These are phyloP conservation scores for Erynnis tages DNA, from an alignment of 2,888 invertebrate species.

Conservation along the genomic window DNA sequence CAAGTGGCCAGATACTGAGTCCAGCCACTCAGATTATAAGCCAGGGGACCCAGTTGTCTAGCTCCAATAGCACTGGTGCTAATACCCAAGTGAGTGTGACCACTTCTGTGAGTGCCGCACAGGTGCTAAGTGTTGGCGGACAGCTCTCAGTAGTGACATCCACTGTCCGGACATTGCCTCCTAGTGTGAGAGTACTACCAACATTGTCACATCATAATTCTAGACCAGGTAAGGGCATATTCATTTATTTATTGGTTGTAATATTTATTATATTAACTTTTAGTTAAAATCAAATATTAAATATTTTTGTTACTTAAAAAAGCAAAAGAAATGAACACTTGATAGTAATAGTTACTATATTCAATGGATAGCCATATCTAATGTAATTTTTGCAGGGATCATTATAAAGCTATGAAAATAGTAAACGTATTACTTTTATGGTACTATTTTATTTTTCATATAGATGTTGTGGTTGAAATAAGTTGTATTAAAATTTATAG, in stretches of 20 bases:
- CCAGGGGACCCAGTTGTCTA: conserved; percentile 63
- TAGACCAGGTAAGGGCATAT: conserved; percentile 57
- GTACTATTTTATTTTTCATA: too few relatives aligned
- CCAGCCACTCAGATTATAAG: conserved; percentile 75
- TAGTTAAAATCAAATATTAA: too few relatives aligned
- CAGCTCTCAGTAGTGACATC: conserved; percentile 64
- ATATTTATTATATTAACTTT: not conserved
- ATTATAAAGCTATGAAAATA: too few relatives aligned
- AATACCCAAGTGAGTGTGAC: conserved; percentile 54
- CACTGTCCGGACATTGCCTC: conserved; percentile 65
- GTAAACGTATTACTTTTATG: too few relatives aligned
- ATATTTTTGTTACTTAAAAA: too few relatives aligned
- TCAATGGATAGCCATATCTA: too few relatives aligned
- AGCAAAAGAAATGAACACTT: too few relatives aligned
- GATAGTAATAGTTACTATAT: too few relatives aligned
- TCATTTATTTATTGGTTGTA: not conserved
- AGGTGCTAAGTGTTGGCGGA: conserved; percentile 66
- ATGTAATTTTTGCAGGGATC: too few relatives aligned
- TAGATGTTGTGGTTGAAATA: too few relatives aligned
- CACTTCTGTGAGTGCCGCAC: conserved; percentile 54
- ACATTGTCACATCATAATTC: conserved; percentile 65
- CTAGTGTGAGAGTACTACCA: conserved; percentile 69
- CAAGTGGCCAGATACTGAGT: conserved; percentile 61
- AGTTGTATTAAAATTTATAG: too few relatives aligned
- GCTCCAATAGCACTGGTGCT: conserved; percentile 46